Conservation (phyloP, 2,888 invertebrate species). For the Uloborus plumipes region DNA sequence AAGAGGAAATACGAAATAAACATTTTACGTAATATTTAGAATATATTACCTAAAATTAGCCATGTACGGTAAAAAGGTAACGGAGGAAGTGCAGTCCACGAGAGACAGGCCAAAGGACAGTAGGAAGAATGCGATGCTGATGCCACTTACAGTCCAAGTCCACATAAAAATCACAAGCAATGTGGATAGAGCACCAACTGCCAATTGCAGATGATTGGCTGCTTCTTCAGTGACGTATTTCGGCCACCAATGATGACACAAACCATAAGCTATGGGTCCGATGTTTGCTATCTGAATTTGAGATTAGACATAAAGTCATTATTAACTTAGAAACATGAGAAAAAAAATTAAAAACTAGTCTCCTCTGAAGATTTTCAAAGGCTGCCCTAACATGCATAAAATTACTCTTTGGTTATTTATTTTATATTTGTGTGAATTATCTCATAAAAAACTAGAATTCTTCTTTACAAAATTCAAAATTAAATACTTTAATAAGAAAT, state of each 20-base stretch:
- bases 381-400: no score
- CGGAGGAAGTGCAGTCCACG: constrained; percentile 88
- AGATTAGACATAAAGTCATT: not conserved
- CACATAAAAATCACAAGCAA: constrained; percentile 73
- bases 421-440: no score
- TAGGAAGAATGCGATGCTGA: constrained; percentile 74
- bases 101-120: constrained; percentile 79
- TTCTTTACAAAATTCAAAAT: no score
- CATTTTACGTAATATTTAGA: no score
- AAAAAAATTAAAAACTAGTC: not conserved
- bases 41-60: constrained; percentile 73
- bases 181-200: constrained; percentile 72
- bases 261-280: constrained; percentile 81
- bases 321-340: not conserved
- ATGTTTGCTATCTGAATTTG: constrained; percentile 81
- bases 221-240: constrained; percentile 69
- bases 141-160: constrained; percentile 69
- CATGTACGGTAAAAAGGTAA: constrained; percentile 88
- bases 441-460: no score
- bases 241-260: constrained; percentile 68
- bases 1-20: no score
- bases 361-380: no score
- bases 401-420: no score
- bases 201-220: constrained; percentile 73
- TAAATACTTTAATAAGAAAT: no score